Base-by-base conservation (phyloP, 2,797 vertebrate species). In the Poliocrania exsul region DNA sequence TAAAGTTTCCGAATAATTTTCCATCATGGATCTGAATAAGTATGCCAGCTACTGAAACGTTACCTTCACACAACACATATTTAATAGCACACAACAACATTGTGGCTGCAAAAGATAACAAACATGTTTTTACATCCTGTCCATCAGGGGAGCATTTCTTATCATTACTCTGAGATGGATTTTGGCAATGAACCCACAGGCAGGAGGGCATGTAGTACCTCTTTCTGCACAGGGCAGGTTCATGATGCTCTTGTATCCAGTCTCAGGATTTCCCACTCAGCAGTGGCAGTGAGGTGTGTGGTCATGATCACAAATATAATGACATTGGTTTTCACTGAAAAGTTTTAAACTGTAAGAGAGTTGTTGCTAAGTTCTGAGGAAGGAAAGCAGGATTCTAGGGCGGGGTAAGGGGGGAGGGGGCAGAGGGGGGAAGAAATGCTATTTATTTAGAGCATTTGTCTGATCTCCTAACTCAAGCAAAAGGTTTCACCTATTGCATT, bases 1-100 rank as follows among this genome's bases (percentile, higher is more conserved):
- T 53, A 15, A 77, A 73, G 11, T 67, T 93, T 74, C 61, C 57
- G 74, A 83, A 78, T 64, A 60, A 46, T 74, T 92, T 87, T 24
- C 47, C 17, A 18, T 85, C 24, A 44, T 58, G 19, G 16, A 51
- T 35, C 29, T 71, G 66, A 77, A 77, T 35, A 61, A 88, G n/a
- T 29, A 50, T 82, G 46, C 26, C 33, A 64, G 29, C 33, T 72
- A 44, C 25, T 77, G 77, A 92, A 88, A 84, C 53, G 33, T 44
- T 61, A 81, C 53, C 35, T 67, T 74, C 46, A 74, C 16, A 37
- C 16, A 75, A 1, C 33, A 67, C 13, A 15, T 69, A 9, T 57
- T 69, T 79, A 75, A 72, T 13, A 72, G 47, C 73, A 84, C 20
- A 69, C 18, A 75, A 44, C 54, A 75, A 50, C 4, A 33, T 0